A percentile compares a stretch with the other conserved stretches of the same genome.
Conservation (phyloP, 1,140 invertebrate species). For the Brevipalpus yothersi region DNA sequence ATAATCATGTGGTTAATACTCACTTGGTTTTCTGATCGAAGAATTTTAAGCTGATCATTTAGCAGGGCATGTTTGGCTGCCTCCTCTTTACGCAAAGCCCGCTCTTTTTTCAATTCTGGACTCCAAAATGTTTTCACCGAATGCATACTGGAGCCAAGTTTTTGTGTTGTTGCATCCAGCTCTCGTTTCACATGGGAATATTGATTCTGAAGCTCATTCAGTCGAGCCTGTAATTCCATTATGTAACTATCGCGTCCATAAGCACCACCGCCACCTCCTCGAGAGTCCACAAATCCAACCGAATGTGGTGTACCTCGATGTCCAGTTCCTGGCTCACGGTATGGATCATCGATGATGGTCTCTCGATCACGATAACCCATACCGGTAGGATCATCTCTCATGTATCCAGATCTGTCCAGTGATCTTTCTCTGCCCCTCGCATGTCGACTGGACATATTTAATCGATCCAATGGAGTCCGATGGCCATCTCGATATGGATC, state of each 20-base stretch:
- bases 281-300: background rate
- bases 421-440: slow-evolving; percentile 11
- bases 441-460: slow-evolving; percentile 7
- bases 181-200: slow-evolving; percentile 87
- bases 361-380: background rate
- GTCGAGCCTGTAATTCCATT: slow-evolving; percentile 78
- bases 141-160: slow-evolving; percentile 93
- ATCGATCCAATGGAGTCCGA: slow-evolving; percentile 15
- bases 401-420: background rate
- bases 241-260: slow-evolving; percentile 23
- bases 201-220: slow-evolving; percentile 82
- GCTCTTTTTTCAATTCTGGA: slow-evolving; percentile 92
- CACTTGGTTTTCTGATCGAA: slow-evolving; percentile 93
- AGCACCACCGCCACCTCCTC: background rate
- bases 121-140: slow-evolving; percentile 99
- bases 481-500: background rate
- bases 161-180: slow-evolving; percentile 87
- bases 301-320: background rate
- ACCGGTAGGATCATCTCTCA: background rate
- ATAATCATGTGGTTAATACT: slow-evolving; percentile 14
- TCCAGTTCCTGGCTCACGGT: background rate
- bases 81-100: slow-evolving; percentile 86
- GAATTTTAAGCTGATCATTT: slow-evolving; percentile 83
- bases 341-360: background rate
- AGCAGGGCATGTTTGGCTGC: slow-evolving; percentile 87